A percentile compares a stretch with the other conserved stretches of the same genome.
These are phyloP conservation scores for Eubasilissa regina DNA, from an alignment of 1,140 invertebrate species.

Conservation along the genomic window DNA sequence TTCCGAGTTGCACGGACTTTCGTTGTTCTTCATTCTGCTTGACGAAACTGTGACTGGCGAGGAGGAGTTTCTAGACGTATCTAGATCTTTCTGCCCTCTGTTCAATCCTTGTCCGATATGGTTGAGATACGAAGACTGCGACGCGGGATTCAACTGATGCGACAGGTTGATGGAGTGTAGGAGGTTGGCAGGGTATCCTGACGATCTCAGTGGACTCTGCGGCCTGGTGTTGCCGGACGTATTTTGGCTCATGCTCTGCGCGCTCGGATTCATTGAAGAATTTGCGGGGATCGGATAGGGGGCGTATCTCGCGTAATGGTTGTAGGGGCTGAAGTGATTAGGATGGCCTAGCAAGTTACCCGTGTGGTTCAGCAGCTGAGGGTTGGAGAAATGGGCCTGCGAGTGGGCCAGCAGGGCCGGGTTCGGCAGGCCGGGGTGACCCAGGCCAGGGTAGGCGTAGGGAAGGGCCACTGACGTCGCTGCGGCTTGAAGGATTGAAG, in stretches of 20 bases:
- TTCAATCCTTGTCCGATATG: slow-evolving; percentile 27
- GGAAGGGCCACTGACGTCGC: slow-evolving; percentile 78
- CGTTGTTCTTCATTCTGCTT: slow-evolving; percentile 50
- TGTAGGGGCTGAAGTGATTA: slow-evolving; percentile 62
- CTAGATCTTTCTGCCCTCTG: slow-evolving; percentile 44
- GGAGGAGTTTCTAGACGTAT: slow-evolving; percentile 48
- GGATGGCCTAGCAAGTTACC: slow-evolving; percentile 66
- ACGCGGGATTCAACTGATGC: slow-evolving; percentile 54
- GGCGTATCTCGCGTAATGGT: slow-evolving; percentile 65
- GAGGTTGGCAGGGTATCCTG: slow-evolving; percentile 57
- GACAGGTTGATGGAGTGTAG: slow-evolving; percentile 55
- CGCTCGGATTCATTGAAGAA: slow-evolving; percentile 50
- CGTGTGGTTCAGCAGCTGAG: slow-evolving; percentile 67
- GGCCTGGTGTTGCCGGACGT: background rate
- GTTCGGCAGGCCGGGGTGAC: slow-evolving; percentile 69
- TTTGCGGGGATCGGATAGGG: slow-evolving; percentile 62
- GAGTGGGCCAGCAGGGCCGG: slow-evolving; percentile 69
- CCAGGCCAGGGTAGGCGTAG: slow-evolving; percentile 72
- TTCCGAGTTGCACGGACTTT: slow-evolving; percentile 58
- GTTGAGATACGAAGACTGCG: slow-evolving; percentile 39
- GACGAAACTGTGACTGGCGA: slow-evolving; percentile 55
- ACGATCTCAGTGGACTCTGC: slow-evolving; percentile 17
- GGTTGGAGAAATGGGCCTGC: slow-evolving; percentile 67
- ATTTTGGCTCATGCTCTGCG: slow-evolving; percentile 59
- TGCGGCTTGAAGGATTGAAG: slow-evolving; percentile 91